phyloP scores from a whole-genome alignment of 2,797 vertebrate species.

The Mergus octosetaceus region DNA sequence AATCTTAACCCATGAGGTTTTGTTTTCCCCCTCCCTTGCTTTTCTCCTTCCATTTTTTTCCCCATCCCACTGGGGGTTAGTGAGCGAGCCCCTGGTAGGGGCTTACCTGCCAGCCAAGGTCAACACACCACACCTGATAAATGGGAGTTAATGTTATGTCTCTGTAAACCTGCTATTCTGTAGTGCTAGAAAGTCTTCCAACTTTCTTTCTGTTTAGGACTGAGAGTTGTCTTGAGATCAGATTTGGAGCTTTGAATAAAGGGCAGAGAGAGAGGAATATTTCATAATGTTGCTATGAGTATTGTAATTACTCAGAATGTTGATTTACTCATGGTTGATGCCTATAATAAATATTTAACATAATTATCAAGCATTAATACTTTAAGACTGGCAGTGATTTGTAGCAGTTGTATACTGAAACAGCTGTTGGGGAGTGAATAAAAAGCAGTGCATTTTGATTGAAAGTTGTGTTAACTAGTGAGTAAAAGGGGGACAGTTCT shows the following conservation, averaged over 20 bases:
- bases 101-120: not conserved
- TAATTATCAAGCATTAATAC: constrained; percentile 29
- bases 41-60: not conserved
- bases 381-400: constrained; percentile 17
- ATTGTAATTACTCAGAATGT: not conserved
- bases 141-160: not conserved
- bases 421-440: not conserved
- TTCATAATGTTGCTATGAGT: not conserved
- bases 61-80: not conserved
- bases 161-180: not conserved
- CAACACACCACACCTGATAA: not conserved
- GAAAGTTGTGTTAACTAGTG: not conserved
- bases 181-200: not conserved
- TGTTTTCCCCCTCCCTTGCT: not conserved
- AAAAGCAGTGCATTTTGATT: not conserved
- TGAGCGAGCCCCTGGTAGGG: not conserved
- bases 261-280: not conserved
- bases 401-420: not conserved
- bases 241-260: not conserved
- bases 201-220: not conserved
- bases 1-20: too few species aligned
- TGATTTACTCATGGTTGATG: constrained; percentile 20
- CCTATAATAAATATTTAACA: constrained; percentile 21
- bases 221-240: not conserved
- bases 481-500: not conserved